A percentile compares a stretch with the other conserved stretches of the same genome.
These are phyloP conservation scores for Linnaemya vulpina DNA, from an alignment of 2,888 invertebrate species.

Conservation along the genomic window DNA sequence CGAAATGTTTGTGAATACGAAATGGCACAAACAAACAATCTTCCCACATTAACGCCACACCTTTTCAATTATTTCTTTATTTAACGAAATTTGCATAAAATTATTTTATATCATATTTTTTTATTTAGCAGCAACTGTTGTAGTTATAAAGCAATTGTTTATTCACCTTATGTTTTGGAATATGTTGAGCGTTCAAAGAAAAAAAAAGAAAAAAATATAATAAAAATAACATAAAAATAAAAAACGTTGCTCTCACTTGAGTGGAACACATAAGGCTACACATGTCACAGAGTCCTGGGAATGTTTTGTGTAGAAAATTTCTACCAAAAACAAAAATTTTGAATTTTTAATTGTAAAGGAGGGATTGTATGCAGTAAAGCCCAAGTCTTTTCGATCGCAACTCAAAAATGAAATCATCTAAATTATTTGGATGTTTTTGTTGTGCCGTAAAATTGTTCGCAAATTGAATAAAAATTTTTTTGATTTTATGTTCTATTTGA, in stretches of 20 bases:
- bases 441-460: no score
- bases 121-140: slow-evolving; percentile 27
- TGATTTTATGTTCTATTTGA: no score
- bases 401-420: no score
- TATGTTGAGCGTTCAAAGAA: not conserved
- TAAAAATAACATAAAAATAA: no score
- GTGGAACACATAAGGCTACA: not conserved
- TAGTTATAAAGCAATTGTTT: slow-evolving; percentile 18
- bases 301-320: not conserved
- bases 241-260: no score
- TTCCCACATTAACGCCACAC: slow-evolving; percentile 50
- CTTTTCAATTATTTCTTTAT: slow-evolving; percentile 20
- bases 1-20: not conserved
- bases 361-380: no score
- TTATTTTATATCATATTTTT: slow-evolving; percentile 34
- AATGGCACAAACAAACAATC: slow-evolving; percentile 26
- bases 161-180: no score
- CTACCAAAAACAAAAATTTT: not conserved
- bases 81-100: slow-evolving; percentile 51
- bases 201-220: no score
- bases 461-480: no score
- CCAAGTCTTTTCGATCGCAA: no score
- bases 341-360: not conserved
- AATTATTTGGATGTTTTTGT: no score
- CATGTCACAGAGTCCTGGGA: not conserved